Percentiles rank a stretch among this genome's conserved stretches.
Conservation (phyloP, 2,113 vertebrate genomes). For the Saguinus midas region DNA sequence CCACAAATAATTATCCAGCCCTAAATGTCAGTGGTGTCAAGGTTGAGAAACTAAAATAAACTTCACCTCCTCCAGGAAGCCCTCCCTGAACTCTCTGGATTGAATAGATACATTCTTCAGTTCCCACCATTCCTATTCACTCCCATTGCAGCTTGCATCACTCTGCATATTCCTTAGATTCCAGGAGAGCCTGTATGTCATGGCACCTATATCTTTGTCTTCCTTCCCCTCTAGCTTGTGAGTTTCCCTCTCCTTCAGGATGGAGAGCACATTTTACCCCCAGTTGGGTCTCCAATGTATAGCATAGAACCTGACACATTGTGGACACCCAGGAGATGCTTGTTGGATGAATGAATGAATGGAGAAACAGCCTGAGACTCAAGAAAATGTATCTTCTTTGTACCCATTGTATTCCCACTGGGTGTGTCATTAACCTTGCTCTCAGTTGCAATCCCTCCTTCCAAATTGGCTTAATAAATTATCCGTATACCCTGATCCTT, state of each 20-base stretch:
- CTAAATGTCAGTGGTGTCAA: neutral
- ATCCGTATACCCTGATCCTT: neutral
- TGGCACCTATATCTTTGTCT: neutral
- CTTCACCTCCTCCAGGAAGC: neutral
- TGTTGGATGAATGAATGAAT: neutral
- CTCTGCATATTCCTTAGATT: neutral
- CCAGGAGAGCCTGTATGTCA: fast-evolving
- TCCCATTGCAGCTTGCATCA: fast-evolving
- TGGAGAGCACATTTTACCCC: neutral
- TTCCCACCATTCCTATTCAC: neutral
- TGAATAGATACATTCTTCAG: fast-evolving
- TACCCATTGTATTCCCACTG: too few relatives aligned
- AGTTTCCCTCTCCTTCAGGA: neutral
- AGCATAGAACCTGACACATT: fast-evolving
- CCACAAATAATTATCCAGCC: too few relatives aligned
- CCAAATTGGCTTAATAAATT: neutral
- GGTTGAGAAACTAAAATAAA: neutral
- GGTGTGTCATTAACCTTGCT: too few relatives aligned
- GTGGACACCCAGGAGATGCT: too few relatives aligned
- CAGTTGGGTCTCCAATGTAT: neutral
- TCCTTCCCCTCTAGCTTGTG: neutral
- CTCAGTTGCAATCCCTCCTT: neutral
- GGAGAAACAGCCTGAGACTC: neutral
- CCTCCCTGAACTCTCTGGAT: neutral
- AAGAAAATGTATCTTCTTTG: neutral